Evolutionary conservation across 2,113 vertebrate species (phyloP).

Genomic region (Lucifuga dentata): DNA sequence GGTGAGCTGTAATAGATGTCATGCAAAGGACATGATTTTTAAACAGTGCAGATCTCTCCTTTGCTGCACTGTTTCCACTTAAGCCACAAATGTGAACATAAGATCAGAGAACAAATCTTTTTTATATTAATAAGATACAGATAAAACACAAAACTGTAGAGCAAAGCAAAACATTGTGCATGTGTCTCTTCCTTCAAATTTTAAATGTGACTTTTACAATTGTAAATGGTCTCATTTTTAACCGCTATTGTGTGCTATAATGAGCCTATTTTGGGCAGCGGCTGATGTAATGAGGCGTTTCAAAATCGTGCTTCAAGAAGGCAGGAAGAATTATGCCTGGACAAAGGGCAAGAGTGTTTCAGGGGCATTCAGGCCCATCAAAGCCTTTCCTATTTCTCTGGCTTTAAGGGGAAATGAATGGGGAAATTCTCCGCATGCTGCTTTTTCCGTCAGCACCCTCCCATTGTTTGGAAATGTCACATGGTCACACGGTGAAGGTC

Average conservation of each 20-base stretch:
- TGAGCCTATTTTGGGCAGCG: constrained; percentile 9
- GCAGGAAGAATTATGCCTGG: neutral
- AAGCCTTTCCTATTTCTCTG: neutral
- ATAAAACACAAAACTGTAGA: neutral
- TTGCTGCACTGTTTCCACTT: too few species aligned
- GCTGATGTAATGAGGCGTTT: constrained; percentile 31
- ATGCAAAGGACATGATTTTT: too few species aligned
- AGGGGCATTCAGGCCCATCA: neutral
- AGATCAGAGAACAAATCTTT: too few species aligned
- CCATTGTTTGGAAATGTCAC: constrained; percentile 62
- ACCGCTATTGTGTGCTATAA: neutral
- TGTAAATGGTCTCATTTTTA: constrained; percentile 6
- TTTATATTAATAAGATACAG: too few species aligned
- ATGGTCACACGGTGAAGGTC: constrained; percentile 44
- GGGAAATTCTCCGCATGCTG: constrained; percentile 34
- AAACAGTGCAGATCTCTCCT: too few species aligned
- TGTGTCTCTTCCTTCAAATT: neutral
- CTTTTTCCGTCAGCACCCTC: constrained; percentile 22
- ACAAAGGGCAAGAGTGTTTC: constrained; percentile 12
- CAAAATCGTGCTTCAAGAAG: neutral
- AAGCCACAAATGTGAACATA: too few species aligned
- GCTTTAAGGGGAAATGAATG: neutral
- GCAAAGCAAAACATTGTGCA: too few species aligned
- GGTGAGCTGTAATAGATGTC: too few species aligned
- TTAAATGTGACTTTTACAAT: too few species aligned